phyloP scores from a whole-genome alignment of 2,888 invertebrate genomes.

The Eristalinus sepulchralis region DNA sequence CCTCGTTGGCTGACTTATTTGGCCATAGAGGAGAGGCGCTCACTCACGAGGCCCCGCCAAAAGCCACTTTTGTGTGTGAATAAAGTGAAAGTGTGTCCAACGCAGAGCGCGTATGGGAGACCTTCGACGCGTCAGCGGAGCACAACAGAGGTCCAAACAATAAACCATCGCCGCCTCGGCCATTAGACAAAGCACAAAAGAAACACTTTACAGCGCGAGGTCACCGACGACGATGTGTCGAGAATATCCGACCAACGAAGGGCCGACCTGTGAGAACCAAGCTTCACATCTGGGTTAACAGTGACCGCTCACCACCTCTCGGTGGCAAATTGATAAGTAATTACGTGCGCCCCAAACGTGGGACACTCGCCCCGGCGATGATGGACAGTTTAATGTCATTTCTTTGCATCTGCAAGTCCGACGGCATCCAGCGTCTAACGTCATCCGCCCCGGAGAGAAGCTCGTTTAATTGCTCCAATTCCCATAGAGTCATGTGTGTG shows the following conservation, averaged over 20 bases:
- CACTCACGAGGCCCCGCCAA: slow-evolving; percentile 18
- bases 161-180: slow-evolving; percentile 35
- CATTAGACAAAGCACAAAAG: slow-evolving; percentile 20
- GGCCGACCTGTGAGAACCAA: slow-evolving; percentile 46
- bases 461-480: slow-evolving; percentile 68
- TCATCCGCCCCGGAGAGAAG: slow-evolving; percentile 4
- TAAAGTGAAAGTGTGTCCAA: slow-evolving; percentile 61
- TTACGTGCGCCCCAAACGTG: slow-evolving; percentile 34
- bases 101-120: slow-evolving; percentile 35
- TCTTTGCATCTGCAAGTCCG: neutral
- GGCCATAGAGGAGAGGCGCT: slow-evolving; percentile 27
- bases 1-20: slow-evolving; percentile 26
- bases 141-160: slow-evolving; percentile 55
- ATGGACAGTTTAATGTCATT: slow-evolving; percentile 43
- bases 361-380: slow-evolving; percentile 26
- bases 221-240: slow-evolving; percentile 40
- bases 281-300: slow-evolving; percentile 35
- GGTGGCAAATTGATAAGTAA: slow-evolving; percentile 62
- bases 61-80: slow-evolving; percentile 30
- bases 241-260: slow-evolving; percentile 31
- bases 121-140: slow-evolving; percentile 63
- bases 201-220: slow-evolving; percentile 42
- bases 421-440: neutral
- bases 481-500: slow-evolving; percentile 50
- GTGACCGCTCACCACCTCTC: slow-evolving; percentile 15